phyloP scores from a whole-genome alignment of 1,140 invertebrate species.

The Belonocnema kinseyi region DNA sequence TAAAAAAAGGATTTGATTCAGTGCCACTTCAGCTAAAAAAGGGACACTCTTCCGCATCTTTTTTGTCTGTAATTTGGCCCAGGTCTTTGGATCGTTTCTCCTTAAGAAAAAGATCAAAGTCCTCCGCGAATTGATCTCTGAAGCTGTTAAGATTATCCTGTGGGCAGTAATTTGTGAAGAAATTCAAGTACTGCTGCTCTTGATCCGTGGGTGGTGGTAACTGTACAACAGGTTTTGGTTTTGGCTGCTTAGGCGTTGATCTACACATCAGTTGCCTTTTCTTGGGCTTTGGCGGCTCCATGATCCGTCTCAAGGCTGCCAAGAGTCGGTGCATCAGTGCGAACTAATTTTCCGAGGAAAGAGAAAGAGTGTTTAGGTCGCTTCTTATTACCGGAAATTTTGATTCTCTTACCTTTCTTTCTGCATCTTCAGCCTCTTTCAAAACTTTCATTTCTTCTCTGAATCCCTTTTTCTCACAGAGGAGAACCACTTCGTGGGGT shows the following conservation, averaged over 20 bases:
- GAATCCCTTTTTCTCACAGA: constrained; percentile 78
- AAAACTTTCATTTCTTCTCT: constrained; percentile 77
- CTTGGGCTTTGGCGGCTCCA: constrained; percentile 73
- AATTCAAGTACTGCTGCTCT: constrained; percentile 46
- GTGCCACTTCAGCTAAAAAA: background rate
- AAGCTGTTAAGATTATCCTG: background rate
- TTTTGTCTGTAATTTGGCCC: background rate
- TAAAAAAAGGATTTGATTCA: background rate
- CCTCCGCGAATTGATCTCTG: constrained; percentile 23
- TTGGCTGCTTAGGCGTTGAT: constrained; percentile 54
- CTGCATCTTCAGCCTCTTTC: constrained; percentile 78
- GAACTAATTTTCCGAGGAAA: constrained; percentile 50
- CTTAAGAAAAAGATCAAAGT: constrained; percentile 40
- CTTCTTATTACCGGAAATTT: constrained; percentile 1
- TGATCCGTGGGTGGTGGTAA: constrained; percentile 41
- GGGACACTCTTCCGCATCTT: background rate
- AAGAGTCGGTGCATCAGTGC: constrained; percentile 65
- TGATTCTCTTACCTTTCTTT: constrained; percentile 74
- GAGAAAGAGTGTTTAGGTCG: background rate
- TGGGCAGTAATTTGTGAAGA: constrained; percentile 45
- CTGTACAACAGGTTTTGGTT: constrained; percentile 12
- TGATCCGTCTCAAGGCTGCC: constrained; percentile 57
- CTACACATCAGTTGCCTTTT: constrained; percentile 57
- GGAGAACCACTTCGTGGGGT: constrained; percentile 77
- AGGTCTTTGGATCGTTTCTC: constrained; percentile 23